A percentile compares a stretch with the other conserved stretches of the same genome.
Conservation (phyloP, 2,113 vertebrate genomes). For the Hemiscyllium ocellatum region DNA sequence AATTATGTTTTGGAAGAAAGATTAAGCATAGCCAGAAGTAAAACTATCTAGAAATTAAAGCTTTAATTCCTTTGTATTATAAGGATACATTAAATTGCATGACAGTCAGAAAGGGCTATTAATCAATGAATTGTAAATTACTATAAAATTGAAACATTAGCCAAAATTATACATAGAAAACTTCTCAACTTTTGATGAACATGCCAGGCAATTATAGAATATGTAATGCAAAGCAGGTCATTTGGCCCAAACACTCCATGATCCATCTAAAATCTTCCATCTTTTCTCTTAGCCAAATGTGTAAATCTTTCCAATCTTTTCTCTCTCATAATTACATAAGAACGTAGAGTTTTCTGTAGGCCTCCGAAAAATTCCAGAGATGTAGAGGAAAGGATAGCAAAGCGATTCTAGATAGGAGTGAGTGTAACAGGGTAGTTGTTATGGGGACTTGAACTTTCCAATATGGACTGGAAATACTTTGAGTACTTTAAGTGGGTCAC, state of each 20-base stretch:
- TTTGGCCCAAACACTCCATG: no score
- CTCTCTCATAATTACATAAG: no score
- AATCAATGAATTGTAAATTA: neutral
- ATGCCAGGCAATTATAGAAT: neutral
- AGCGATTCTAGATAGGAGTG: no score
- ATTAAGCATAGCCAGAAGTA: neutral
- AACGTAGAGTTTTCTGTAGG: no score
- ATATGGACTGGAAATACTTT: no score
- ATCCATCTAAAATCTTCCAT: no score
- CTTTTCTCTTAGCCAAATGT: neutral
- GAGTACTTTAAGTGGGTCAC: no score
- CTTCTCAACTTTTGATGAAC: neutral
- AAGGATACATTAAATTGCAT: neutral
- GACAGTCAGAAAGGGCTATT: neutral
- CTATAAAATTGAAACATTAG: neutral
- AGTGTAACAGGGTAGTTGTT: no score
- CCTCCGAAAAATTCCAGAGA: no score
- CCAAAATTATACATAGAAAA: neutral
- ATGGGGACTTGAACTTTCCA: no score
- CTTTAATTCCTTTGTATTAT: neutral
- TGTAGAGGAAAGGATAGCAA: no score
- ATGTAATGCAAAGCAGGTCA: neutral
- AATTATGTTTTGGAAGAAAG: neutral
- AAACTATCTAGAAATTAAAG: neutral
- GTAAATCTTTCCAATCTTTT: neutral